Evolutionary conservation across 1,140 invertebrate species (phyloP), one percentile per base, ranked within the genome.

Genomic region (Heliconius hewitsoni): DNA sequence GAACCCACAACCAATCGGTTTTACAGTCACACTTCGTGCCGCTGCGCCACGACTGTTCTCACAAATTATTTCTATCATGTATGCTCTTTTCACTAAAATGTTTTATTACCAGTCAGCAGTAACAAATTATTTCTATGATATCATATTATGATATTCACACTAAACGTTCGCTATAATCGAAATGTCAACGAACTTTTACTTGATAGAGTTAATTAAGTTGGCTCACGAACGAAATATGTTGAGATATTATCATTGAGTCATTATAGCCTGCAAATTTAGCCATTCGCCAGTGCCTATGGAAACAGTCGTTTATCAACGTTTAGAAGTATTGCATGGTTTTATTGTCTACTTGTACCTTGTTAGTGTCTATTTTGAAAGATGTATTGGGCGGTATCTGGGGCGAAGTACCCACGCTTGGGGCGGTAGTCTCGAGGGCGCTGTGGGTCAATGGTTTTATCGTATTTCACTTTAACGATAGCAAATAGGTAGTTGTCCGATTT

Each of bases 331-430:
- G 84, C 81, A 79, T 81, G 76, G 78, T 82, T 82, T 85, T 85
- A 84, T 82, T 84, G 82, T 86, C 79, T 82, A 81, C 78, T 85
- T 83, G 82, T 80, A 81, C 83, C 86, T 85, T 86, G 86, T 88
- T 88, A 87, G 84, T 86, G 85, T 88, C 86, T 42, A 73, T 81
- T 83, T 85, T 85, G 83, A 84, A 82, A 86, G 84, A 86, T 86
- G 81, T 82, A 86, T 84, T 83, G 79, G 83, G 73, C 74, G 77
- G 70, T 78, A 84, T 82, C 81, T 85, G 81, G 83, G 81, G 77
- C 82, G 74, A 73, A 71, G 79, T 79, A 60, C 82, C 81, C 78
- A 82, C 81, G 84, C 81, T 82, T 79, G 78, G 78, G 84, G 84
- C 84, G 78, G 74, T 78, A 82, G 79, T 82, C 79, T 84, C 46